Evolutionary conservation across 1,140 invertebrate species (phyloP).

Genomic region (Magallana ariakensis): DNA sequence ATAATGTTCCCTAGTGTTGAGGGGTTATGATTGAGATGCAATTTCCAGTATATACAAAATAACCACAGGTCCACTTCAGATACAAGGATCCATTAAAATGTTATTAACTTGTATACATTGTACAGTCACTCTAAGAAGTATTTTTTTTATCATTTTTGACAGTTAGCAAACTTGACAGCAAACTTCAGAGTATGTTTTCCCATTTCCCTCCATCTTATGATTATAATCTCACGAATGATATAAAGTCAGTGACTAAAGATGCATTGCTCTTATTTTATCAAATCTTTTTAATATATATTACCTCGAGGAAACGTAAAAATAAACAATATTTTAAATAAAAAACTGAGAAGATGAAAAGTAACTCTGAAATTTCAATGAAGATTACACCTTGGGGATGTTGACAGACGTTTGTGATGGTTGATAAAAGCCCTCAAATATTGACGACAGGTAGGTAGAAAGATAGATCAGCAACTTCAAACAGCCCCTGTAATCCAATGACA

Average conservation of each 20-base stretch:
- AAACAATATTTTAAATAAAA: too few relatives aligned
- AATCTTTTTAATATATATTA: too few relatives aligned
- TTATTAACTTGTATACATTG: background rate
- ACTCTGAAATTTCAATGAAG: background rate
- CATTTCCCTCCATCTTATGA: too few relatives aligned
- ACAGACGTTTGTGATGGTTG: conserved; percentile 5
- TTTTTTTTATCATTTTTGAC: too few relatives aligned
- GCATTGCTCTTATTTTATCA: background rate
- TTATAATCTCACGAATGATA: background rate
- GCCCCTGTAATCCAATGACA: background rate
- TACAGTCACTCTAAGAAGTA: background rate
- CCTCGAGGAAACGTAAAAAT: too few relatives aligned
- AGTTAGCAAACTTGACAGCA: too few relatives aligned
- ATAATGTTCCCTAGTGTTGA: background rate
- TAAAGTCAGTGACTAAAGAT: background rate
- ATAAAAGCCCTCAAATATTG: background rate
- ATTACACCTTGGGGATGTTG: conserved; percentile 7
- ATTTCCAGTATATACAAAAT: conserved; percentile 34
- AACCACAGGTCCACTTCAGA: background rate
- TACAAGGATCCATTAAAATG: background rate
- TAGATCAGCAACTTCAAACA: background rate
- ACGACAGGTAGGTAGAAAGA: conserved; percentile 11
- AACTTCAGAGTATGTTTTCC: background rate
- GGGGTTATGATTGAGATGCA: background rate
- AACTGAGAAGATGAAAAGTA: too few relatives aligned